Conservation (phyloP, 2,888 invertebrate genomes). For the Fragum whitleyi region DNA sequence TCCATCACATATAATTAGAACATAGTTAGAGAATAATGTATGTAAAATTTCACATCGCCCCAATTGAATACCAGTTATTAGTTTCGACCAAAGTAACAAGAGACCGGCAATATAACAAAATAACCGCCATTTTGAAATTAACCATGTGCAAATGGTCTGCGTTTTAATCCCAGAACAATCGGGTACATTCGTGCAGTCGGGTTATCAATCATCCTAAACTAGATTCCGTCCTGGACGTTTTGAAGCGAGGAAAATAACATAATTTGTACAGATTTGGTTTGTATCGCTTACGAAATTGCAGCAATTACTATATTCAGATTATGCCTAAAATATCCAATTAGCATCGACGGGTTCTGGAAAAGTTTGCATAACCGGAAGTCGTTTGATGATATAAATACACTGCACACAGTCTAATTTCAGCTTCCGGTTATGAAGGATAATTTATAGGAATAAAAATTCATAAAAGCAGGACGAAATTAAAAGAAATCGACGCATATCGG, state of each 20-base stretch:
- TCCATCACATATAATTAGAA: constrained; percentile 68
- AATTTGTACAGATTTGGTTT: constrained; percentile 57
- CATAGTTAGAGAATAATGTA: constrained; percentile 69
- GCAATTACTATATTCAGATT: constrained; percentile 58
- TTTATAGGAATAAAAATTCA: not conserved
- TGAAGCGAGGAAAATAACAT: constrained; percentile 65
- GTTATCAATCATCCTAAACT: constrained; percentile 61
- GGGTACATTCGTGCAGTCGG: constrained; percentile 59
- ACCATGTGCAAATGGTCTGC: constrained; percentile 65
- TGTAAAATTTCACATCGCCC: constrained; percentile 63
- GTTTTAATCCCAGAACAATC: constrained; percentile 49
- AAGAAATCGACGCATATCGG: constrained; percentile 21
- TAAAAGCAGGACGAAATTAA: constrained; percentile 19
- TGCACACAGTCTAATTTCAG: constrained; percentile 26
- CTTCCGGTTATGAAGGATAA: constrained; percentile 31
- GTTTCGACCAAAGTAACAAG: constrained; percentile 48
- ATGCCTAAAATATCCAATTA: constrained; percentile 49
- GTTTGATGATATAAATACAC: constrained; percentile 34
- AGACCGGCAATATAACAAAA: constrained; percentile 52
- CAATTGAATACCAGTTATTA: constrained; percentile 62
- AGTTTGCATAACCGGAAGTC: constrained; percentile 50
- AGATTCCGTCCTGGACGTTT: constrained; percentile 47
- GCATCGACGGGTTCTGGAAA: constrained; percentile 33
- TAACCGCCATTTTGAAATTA: constrained; percentile 63
- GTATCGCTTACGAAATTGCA: constrained; percentile 63